Evolutionary conservation across 1,140 invertebrate genomes (phyloP), one percentile per base, ranked within the genome.

Genomic region (Holcopasites calliopsidis): DNA sequence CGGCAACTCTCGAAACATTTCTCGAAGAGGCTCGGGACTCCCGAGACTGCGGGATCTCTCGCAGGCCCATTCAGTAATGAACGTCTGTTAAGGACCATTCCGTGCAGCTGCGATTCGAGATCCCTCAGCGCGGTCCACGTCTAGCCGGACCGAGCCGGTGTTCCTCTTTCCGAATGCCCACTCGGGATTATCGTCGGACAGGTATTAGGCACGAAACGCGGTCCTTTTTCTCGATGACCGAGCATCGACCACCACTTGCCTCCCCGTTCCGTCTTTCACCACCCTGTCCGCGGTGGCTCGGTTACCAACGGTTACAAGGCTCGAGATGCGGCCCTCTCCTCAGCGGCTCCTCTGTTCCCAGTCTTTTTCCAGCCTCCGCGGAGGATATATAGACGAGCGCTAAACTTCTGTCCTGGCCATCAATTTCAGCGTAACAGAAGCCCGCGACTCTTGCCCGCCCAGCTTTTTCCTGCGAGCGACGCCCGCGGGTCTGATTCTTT

Each of bases 381-480:
- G 66, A 84, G 84, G n/a, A 86, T 84, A 86, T 86, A 86, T 86
- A 79, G 84, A 54, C 50, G 73, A 57, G 65, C 84, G 83, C 84
- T 86, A 85, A 86, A 86, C 85, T 85, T 86, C 82, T 85, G 82
- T 86, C 79, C 83, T 84, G 80, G 72, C 82, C 84, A 86, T 86
- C 85, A 85, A 86, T 86, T 86, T 82, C 73, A 84, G 82, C 85
- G 84, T 71, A 76, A 35, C 73, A 79, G 70, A 4, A 72, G 61
- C 69, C 57, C 79, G 78, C 83, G 76, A 79, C 83, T 74, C 82
- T 47, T 18, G 28, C 18, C 11, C 42, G 23, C 49, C 50, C 70
- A 50, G 47, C 28, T 66, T 66, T 75, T 78, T 73, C 75, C 78
- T 83, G 74, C 70, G 64, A 69, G 66, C n/a, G n/a, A 74, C 74